A percentile compares a stretch with the other conserved stretches of the same genome.
Evolutionary conservation across 2,888 invertebrate genomes (phyloP).

Genomic region (Lapara coniferarum): DNA sequence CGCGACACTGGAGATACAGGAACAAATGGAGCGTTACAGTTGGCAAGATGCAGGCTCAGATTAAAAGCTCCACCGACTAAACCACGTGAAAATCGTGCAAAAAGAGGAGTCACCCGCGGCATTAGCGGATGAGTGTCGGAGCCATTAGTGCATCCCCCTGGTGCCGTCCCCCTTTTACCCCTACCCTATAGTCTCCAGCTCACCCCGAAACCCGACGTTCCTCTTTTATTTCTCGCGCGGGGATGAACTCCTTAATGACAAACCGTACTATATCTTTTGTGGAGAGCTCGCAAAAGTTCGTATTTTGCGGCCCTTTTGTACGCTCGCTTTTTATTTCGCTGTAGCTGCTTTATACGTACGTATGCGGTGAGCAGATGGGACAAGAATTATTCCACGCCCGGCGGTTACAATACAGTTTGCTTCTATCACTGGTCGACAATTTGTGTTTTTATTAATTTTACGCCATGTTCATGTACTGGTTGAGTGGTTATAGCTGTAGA

Average conservation of each 20-base stretch:
- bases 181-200: slow-evolving; percentile 50
- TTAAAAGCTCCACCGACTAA: slow-evolving; percentile 81
- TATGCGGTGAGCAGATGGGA: slow-evolving; percentile 60
- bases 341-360: slow-evolving; percentile 49
- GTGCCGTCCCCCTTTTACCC: slow-evolving; percentile 42
- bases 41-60: slow-evolving; percentile 77
- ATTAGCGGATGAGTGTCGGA: slow-evolving; percentile 84
- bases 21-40: slow-evolving; percentile 71
- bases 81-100: slow-evolving; percentile 83
- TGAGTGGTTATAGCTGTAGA: neutral
- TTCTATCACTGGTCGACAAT: slow-evolving; percentile 59
- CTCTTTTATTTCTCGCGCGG: slow-evolving; percentile 84
- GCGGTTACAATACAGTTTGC: slow-evolving; percentile 65
- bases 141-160: slow-evolving; percentile 77
- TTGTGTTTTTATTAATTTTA: slow-evolving; percentile 37
- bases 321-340: slow-evolving; percentile 76
- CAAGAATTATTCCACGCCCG: slow-evolving; percentile 58
- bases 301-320: slow-evolving; percentile 83
- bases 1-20: slow-evolving; percentile 34
- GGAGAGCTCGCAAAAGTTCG: slow-evolving; percentile 83
- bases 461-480: slow-evolving; percentile 16
- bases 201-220: slow-evolving; percentile 71
- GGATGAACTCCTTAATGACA: slow-evolving; percentile 84
- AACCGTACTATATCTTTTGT: slow-evolving; percentile 84
- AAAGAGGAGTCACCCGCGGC: slow-evolving; percentile 83